Base-by-base conservation (phyloP, 2,797 vertebrate species). In the Momotus momota region DNA sequence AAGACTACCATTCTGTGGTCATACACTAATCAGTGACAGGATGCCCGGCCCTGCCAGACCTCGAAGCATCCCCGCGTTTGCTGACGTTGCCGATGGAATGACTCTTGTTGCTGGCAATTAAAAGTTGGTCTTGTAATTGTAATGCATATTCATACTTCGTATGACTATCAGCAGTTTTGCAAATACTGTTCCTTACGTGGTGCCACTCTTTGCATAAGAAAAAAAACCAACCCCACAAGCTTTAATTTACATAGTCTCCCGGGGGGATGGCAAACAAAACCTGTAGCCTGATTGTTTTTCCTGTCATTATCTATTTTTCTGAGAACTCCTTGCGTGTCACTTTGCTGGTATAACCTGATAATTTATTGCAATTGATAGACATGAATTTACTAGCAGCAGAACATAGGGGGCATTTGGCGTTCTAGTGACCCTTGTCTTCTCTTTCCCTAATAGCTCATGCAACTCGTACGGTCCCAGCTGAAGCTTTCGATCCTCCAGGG, bases 221-320 rank as follows among this genome's bases (percentile, higher is more conserved):
- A 94, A 94, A 94, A 94, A 72, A 35, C 35, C 35, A 35, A 35
- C 35, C 35, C 35, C 35, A 35, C 35, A 35, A 35, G 38, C 40
- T 88, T 86, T 80, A 46, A 88, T 93, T 94, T 91, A 70, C 71
- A 54, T 33, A 79, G 88, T 92, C 93, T 93, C 80, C 0, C 0
- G 0, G 48, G 48, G 89, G 66, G 62, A 86, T 72, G 60, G 85
- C 90, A 92, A 95, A 93, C 85, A 94, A 95, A 96, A 86, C 80
- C 72, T 72, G 70, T 45, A 81, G 70, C 62, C 77, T 94, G 88
- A 91, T 95, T 93, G 86, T 86, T 96, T 96, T 86, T 89, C 81
- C 72, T 87, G 79, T 90, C 81, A 33, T 94, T 96, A 55, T 51
- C 88, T 84, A 3, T 80, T 92, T 94, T 90, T 90, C 78, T 83